phyloP scores from a whole-genome alignment of 2,888 invertebrate species.

The Erebia ligea region DNA sequence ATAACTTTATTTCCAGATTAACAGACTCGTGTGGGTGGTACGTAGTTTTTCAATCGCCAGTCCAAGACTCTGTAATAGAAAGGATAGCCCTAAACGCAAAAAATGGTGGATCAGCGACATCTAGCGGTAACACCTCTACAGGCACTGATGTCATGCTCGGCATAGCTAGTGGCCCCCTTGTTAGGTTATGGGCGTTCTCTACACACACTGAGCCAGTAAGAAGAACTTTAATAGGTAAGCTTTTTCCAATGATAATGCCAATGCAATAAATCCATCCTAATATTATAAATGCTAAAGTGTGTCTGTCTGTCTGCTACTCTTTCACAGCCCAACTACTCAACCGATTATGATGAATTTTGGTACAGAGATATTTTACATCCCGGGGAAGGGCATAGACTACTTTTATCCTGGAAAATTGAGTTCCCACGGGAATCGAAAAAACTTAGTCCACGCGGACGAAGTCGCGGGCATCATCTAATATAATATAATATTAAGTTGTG shows the following conservation, averaged over 20 bases:
- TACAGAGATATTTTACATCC: too few species aligned
- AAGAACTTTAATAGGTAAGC: slow-evolving; percentile 73
- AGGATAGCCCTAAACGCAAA: slow-evolving; percentile 94
- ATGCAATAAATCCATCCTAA: neutral
- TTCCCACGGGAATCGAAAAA: too few species aligned
- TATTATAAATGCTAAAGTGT: too few species aligned
- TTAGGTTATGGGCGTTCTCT: slow-evolving; percentile 77
- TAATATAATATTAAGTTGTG: too few species aligned
- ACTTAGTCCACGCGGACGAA: too few species aligned
- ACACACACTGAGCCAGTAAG: slow-evolving; percentile 78
- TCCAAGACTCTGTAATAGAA: slow-evolving; percentile 94
- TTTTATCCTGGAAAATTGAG: too few species aligned
- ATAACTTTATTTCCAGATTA: slow-evolving; percentile 79
- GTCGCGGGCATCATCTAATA: too few species aligned
- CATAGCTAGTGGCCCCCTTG: slow-evolving; percentile 73
- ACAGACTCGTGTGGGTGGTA: slow-evolving; percentile 99
- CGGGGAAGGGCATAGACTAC: too few species aligned
- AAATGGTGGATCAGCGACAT: slow-evolving; percentile 67
- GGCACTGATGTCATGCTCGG: slow-evolving; percentile 79
- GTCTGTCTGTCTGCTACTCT: too few species aligned
- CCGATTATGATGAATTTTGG: too few species aligned
- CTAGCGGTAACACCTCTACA: slow-evolving; percentile 63
- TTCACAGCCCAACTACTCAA: too few species aligned
- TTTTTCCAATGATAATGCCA: neutral
- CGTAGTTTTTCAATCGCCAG: slow-evolving; percentile 95